These are phyloP conservation scores for Anisognathus igniventris DNA, from an alignment of 2,797 vertebrate species.

Conservation along the genomic window DNA sequence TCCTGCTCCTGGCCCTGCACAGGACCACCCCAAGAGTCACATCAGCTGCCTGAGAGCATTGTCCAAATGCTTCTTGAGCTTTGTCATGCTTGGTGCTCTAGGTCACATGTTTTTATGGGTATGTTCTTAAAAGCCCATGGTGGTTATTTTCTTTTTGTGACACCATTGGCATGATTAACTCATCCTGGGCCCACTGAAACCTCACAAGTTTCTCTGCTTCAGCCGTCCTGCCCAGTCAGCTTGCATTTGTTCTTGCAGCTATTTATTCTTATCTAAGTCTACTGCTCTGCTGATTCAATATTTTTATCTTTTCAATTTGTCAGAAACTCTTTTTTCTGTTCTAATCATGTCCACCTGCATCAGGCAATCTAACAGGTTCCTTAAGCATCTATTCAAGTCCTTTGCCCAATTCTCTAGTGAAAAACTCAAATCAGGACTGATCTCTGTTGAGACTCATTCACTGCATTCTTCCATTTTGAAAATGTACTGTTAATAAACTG, in stretches of 20 bases:
- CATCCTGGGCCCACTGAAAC: not conserved
- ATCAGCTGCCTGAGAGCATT: not conserved
- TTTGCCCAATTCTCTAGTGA: not conserved
- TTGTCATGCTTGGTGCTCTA: not conserved
- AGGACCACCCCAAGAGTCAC: not conserved
- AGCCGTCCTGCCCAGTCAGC: not conserved
- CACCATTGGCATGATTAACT: not conserved
- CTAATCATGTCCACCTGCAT: not conserved
- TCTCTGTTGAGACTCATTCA: not conserved
- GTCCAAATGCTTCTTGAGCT: not conserved
- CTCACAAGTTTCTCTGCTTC: not conserved
- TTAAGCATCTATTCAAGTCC: not conserved
- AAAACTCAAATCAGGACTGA: not conserved
- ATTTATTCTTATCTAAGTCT: not conserved
- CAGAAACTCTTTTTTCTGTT: not conserved
- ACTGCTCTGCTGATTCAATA: not conserved
- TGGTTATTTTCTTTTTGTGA: not conserved
- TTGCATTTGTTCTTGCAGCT: not conserved
- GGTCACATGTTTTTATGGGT: not conserved
- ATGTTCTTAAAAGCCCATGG: not conserved
- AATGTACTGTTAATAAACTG: not conserved
- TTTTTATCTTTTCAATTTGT: not conserved
- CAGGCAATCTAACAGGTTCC: accelerated
- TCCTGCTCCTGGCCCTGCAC: too few species aligned
- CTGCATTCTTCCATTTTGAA: not conserved